phyloP scores from a whole-genome alignment of 2,113 vertebrate genomes.

The Aphelocoma coerulescens region DNA sequence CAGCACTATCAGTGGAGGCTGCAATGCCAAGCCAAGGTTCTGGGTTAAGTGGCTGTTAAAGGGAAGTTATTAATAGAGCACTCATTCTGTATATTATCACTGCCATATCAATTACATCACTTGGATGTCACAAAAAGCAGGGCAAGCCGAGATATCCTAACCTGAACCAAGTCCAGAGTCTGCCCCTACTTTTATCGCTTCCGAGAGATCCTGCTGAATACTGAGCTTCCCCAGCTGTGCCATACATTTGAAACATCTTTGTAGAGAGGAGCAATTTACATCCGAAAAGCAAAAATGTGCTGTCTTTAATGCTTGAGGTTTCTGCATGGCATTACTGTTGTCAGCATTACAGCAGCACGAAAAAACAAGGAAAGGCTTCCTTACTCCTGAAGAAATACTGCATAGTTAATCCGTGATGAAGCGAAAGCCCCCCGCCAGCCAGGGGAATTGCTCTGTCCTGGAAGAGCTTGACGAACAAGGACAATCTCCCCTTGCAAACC shows the following conservation, averaged over 20 bases:
- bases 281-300: background rate
- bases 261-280: background rate
- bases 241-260: background rate
- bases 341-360: background rate
- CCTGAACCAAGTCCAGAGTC: background rate
- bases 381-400: background rate
- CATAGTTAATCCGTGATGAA: background rate
- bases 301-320: background rate
- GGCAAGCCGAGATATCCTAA: background rate
- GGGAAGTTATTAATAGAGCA: constrained; percentile 36
- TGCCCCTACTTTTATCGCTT: background rate
- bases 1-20: background rate
- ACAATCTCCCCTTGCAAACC: background rate
- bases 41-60: constrained; percentile 27
- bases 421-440: background rate
- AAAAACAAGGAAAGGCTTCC: background rate
- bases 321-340: background rate
- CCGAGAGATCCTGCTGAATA: background rate
- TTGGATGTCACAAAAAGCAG: background rate
- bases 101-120: background rate
- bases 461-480: background rate
- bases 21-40: background rate
- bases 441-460: background rate
- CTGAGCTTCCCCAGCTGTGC: background rate
- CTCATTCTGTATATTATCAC: background rate